A percentile compares a stretch with the other conserved stretches of the same genome.
These are phyloP conservation scores for Nomada hirtipes DNA, from an alignment of 2,888 invertebrate genomes.

Conservation along the genomic window DNA sequence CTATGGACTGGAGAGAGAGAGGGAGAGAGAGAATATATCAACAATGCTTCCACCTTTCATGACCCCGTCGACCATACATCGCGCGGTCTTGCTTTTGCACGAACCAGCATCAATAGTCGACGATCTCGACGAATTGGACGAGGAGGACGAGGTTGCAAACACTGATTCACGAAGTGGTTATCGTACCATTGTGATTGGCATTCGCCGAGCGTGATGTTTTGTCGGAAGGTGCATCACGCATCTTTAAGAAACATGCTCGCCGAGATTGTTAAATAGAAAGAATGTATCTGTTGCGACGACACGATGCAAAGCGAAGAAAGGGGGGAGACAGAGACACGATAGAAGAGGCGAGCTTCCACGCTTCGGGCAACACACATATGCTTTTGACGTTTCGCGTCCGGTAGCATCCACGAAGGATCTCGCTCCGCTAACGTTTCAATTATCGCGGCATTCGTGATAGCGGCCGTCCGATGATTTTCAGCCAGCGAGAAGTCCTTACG, in stretches of 20 bases:
- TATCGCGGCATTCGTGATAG: conserved; percentile 23
- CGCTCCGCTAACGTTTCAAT: conserved; percentile 37
- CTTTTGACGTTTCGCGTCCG: conserved; percentile 81
- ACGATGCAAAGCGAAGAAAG: neutral
- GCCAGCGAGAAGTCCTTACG: neutral
- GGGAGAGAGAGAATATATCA: conserved; percentile 26
- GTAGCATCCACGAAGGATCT: conserved; percentile 58
- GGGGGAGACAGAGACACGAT: conserved; percentile 26
- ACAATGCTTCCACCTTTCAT: conserved; percentile 31
- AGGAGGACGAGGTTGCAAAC: neutral
- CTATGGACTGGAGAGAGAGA: neutral
- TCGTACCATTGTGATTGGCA: conserved; percentile 17
- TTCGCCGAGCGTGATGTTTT: conserved; percentile 14
- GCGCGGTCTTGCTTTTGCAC: conserved; percentile 20
- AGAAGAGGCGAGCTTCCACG: conserved; percentile 46
- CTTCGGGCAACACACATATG: conserved; percentile 70
- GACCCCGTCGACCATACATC: conserved; percentile 20
- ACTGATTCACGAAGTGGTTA: conserved; percentile 26
- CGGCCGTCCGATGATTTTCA: conserved; percentile 18
- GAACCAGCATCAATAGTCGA: neutral
- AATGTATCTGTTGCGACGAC: neutral
- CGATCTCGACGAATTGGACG: neutral
- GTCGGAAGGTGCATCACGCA: conserved; percentile 8
- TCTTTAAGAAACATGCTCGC: neutral
- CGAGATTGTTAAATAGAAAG: neutral